A percentile compares a stretch with the other conserved stretches of the same genome.
Conservation (phyloP, 2,888 invertebrate species). For the Scaptodrosophila latifasciaeformis region DNA sequence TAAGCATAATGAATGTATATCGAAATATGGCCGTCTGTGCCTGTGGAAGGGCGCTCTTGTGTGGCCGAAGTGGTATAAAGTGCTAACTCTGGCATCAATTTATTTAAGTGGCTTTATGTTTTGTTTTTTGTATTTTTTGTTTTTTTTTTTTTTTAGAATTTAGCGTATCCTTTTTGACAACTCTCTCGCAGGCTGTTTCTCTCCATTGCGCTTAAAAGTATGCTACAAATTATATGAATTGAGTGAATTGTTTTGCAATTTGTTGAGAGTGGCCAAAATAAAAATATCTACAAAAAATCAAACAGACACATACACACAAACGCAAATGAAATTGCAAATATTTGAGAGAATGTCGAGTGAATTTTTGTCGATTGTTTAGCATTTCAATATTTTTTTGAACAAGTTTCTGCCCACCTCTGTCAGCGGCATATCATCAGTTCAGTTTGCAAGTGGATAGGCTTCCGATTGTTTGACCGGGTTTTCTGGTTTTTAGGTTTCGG, state of each 20-base stretch:
- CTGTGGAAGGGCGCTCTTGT: no score
- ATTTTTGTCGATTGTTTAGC: background rate
- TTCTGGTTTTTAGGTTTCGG: conserved; percentile 1
- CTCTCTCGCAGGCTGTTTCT: no score
- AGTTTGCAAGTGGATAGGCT: background rate
- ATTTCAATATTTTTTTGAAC: background rate
- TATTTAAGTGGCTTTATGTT: conserved; percentile 60
- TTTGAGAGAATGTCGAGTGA: no score
- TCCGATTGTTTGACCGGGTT: conserved; percentile 6
- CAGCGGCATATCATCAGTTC: conserved; percentile 16
- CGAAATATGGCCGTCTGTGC: background rate
- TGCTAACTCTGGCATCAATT: conserved; percentile 45
- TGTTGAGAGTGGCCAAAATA: no score
- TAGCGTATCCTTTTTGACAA: no score
- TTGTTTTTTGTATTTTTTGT: conserved; percentile 31
- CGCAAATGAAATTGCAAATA: conserved; percentile 21
- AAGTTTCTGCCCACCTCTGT: conserved; percentile 21
- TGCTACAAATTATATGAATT: no score
- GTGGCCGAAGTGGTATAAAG: conserved; percentile 38
- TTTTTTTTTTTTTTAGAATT: no score
- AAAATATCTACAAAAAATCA: no score
- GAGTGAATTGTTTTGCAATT: no score
- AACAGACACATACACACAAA: no score
- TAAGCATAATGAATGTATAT: conserved; percentile 53
- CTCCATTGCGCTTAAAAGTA: no score